Conservation (phyloP, 2,797 vertebrate genomes). For the Peromyscus melanophrys region DNA sequence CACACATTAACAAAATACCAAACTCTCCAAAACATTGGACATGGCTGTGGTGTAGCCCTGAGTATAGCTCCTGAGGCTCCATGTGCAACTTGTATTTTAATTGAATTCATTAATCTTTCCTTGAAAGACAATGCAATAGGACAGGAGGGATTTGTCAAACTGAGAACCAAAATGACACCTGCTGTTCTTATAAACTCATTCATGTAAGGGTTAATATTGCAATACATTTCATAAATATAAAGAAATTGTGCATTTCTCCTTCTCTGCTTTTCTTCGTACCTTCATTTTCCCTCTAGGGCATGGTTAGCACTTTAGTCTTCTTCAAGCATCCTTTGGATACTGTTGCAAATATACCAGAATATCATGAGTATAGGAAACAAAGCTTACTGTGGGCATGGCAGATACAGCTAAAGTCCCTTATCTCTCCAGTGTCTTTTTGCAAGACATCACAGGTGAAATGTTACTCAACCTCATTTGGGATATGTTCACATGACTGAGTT, state of each 20-base stretch:
- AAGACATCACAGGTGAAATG: neutral
- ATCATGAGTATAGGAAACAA: neutral
- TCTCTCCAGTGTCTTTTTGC: neutral
- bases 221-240: neutral
- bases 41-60: neutral
- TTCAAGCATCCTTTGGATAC: neutral
- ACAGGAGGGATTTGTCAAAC: neutral
- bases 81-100: slow-evolving; percentile 30
- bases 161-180: neutral
- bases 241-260: neutral
- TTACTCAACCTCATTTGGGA: neutral
- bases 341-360: neutral
- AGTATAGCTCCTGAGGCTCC: neutral
- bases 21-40: neutral
- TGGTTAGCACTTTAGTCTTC: neutral
- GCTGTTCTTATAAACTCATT: neutral
- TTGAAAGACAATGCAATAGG: neutral
- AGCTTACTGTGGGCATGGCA: neutral
- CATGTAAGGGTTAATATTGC: neutral
- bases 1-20: neutral
- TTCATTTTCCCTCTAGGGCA: neutral
- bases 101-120: slow-evolving; percentile 1
- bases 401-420: neutral
- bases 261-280: neutral
- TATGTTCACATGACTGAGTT: neutral